A percentile compares a stretch with the other conserved stretches of the same genome.
Conservation (phyloP, 1,140 invertebrate genomes). For the Homarus americanus region DNA sequence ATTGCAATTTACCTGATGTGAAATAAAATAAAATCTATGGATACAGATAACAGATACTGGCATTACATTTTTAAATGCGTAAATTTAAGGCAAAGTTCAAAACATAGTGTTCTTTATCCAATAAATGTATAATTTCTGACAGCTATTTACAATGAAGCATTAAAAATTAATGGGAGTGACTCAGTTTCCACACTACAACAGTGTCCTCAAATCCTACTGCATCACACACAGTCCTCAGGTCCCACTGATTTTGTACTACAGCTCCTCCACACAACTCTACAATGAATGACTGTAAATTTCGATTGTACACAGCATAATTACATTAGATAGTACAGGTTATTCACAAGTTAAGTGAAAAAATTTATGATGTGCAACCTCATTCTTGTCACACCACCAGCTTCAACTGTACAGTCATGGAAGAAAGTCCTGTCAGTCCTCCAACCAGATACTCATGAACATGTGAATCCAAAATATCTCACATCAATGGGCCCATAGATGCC, state of each 20-base stretch:
- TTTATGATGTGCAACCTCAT: neutral
- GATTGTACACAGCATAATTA: neutral
- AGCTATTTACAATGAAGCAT: neutral
- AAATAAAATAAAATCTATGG: neutral
- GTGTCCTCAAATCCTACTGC: neutral
- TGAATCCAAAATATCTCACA: too few species aligned
- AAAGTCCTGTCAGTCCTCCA: too few species aligned
- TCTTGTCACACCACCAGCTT: neutral
- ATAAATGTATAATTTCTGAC: neutral
- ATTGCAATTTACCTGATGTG: neutral
- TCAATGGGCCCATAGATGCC: too few species aligned
- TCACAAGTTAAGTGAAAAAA: neutral
- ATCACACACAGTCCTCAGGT: neutral
- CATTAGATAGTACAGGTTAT: neutral
- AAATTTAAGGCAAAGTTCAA: neutral
- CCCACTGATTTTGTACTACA: neutral
- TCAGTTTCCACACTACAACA: neutral
- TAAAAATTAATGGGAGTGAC: neutral
- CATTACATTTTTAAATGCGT: neutral
- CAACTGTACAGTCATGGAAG: neutral
- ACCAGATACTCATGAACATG: too few species aligned
- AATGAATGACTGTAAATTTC: neutral
- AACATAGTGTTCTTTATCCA: neutral
- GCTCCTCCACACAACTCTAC: neutral
- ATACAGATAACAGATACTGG: neutral